phyloP scores from a whole-genome alignment of 2,797 vertebrate species.

The Schizothorax lantsangensis region DNA sequence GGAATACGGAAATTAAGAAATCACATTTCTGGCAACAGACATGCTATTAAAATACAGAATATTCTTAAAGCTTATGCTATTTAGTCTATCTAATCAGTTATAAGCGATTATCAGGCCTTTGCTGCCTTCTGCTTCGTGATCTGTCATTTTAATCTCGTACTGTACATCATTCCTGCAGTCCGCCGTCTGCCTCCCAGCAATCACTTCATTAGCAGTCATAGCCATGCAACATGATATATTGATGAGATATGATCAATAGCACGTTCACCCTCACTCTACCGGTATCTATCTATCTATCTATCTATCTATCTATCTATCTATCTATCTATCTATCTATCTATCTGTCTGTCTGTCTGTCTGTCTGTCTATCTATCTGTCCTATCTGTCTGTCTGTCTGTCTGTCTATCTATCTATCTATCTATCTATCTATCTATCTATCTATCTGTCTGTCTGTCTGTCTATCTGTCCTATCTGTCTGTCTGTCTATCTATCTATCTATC shows the following conservation, averaged over 20 bases:
- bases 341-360: neutral
- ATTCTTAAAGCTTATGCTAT: neutral
- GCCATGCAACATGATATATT: constrained; percentile 25
- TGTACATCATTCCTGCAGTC: constrained; percentile 30
- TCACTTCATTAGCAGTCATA: constrained; percentile 44
- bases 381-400: neutral
- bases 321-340: neutral
- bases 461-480: neutral
- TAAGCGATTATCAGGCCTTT: constrained; percentile 19
- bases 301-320: neutral
- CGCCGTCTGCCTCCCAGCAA: constrained; percentile 1
- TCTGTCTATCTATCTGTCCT: neutral
- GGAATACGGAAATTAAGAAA: neutral
- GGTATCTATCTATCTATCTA: neutral
- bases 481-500: neutral
- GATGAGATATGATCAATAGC: constrained; percentile 13
- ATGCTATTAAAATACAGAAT: neutral
- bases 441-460: neutral
- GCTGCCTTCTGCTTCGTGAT: constrained; percentile 1
- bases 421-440: neutral
- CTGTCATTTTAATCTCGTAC: constrained; percentile 25
- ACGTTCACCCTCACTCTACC: neutral
- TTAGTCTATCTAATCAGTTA: neutral
- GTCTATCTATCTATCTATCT: neutral
- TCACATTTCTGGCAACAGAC: neutral